Percentiles rank a stretch among this genome's conserved stretches.
Conservation (phyloP, 2,797 vertebrate species). For the Aselliscus stoliczkanus region DNA sequence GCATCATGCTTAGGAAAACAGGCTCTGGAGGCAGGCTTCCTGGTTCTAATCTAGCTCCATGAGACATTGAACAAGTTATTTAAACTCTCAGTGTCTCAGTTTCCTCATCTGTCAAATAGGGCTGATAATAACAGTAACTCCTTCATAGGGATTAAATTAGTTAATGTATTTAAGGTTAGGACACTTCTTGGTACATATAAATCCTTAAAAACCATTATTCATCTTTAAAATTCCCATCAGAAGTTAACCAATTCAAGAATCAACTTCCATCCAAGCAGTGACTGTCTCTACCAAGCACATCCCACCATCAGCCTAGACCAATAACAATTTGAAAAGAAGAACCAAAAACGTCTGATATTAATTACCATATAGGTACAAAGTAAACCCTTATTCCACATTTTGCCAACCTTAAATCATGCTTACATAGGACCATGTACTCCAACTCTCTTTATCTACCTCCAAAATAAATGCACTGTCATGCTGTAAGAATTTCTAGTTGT, state of each 20-base stretch:
- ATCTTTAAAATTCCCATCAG: neutral
- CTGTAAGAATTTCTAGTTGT: neutral
- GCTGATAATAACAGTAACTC: neutral
- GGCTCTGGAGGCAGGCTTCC: neutral
- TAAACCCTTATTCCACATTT: neutral
- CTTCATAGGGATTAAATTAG: neutral
- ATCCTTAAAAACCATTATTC: neutral
- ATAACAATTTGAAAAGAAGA: neutral
- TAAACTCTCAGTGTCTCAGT: neutral
- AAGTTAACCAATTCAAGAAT: neutral
- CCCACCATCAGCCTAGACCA: neutral
- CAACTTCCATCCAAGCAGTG: neutral
- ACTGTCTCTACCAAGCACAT: neutral
- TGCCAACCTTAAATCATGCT: neutral
- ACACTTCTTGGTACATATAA: neutral
- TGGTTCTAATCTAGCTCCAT: neutral
- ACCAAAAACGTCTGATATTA: neutral
- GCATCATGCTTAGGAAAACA: neutral
- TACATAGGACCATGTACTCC: neutral
- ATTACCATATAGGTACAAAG: neutral
- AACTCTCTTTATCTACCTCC: neutral
- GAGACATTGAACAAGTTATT: neutral
- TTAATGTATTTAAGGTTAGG: neutral
- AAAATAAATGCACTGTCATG: neutral
- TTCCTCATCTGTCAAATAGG: neutral